Base-by-base conservation (phyloP, 2,797 vertebrate species). In the Galaxias olidus region DNA sequence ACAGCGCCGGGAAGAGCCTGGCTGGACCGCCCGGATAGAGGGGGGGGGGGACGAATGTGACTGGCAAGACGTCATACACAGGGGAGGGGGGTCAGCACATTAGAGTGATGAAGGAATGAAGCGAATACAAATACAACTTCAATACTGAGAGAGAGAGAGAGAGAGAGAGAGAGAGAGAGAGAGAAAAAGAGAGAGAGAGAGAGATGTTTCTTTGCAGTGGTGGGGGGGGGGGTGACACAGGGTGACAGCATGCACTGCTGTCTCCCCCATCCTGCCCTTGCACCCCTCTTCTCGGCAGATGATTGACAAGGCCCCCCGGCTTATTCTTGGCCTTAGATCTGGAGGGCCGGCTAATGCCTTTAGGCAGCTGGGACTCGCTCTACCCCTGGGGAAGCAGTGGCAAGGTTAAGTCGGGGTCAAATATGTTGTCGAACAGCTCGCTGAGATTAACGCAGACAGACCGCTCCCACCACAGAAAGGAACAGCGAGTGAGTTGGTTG, bases 231-330 rank as follows among this genome's bases (percentile, higher is more conserved):
- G 69, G 8, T 52, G n/a, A n/a, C 50, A 52, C 50, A 52, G 50
- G 8, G 17, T 41, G 62, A 75, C 40, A 46, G 43, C 18, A 54
- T 42, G 20, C 61, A 54, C 53, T 43, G 56, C 61, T 9, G 66
- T 48, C 18, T 45, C 47, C 45, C 8, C 56, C 41, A 40, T 65
- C 58, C 20, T 40, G 66, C 73, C 70, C 73, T 65, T 9, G 71
- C 10, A 40, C 65, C 66, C 69, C n/a, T 0, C 6, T 9, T 44
- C 15, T 68, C 73, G 54, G 8, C 15, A 65, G 65, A 54, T 83
- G 81, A 83, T 52, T 82, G 82, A 75, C 81, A 72, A 30, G 30
- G 68, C 4, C 61, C 57, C 65, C 57, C 61, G 66, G 71, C 59
- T 66, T 63, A 68, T 61, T 43, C 15, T 15, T 41, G 47, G 55